A percentile compares a stretch with the other conserved stretches of the same genome.
These are phyloP conservation scores for Azemiops feae DNA, from an alignment of 2,113 vertebrate genomes.

Conservation along the genomic window DNA sequence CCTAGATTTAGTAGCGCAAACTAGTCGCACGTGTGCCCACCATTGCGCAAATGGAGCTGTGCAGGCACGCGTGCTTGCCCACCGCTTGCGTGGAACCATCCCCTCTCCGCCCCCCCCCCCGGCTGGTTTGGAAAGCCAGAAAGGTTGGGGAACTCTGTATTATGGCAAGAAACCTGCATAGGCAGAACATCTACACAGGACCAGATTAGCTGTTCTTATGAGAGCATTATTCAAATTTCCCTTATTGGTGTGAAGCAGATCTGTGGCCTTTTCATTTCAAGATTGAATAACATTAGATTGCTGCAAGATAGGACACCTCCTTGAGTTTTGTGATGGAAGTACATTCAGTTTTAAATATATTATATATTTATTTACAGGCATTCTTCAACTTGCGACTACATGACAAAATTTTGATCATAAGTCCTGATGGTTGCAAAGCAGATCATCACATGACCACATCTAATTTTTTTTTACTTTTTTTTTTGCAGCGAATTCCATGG, in stretches of 20 bases:
- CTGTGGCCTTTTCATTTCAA: not conserved
- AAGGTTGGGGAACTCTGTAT: not conserved
- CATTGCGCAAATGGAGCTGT: too few species aligned
- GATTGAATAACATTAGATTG: not conserved
- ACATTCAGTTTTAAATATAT: not conserved
- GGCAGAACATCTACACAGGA: not conserved
- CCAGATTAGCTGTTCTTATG: not conserved
- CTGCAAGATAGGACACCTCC: not conserved
- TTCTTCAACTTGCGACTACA: not conserved
- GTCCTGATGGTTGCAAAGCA: not conserved
- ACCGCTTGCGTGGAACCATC: too few species aligned
- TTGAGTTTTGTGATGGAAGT: not conserved
- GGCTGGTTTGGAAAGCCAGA: too few species aligned
- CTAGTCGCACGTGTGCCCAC: too few species aligned
- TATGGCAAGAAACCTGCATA: not conserved
- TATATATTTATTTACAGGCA: not conserved
- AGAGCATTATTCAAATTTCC: not conserved
- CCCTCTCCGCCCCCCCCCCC: too few species aligned
- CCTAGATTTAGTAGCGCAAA: not conserved
- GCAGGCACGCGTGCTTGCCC: too few species aligned
- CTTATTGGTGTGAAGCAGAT: not conserved
- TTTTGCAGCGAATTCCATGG: not conserved
- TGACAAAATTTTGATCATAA: not conserved
- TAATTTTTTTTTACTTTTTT: too few species aligned
- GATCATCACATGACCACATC: not conserved